These are phyloP conservation scores for Latrodectus elegans DNA, from an alignment of 2,888 invertebrate genomes.

Conservation along the genomic window DNA sequence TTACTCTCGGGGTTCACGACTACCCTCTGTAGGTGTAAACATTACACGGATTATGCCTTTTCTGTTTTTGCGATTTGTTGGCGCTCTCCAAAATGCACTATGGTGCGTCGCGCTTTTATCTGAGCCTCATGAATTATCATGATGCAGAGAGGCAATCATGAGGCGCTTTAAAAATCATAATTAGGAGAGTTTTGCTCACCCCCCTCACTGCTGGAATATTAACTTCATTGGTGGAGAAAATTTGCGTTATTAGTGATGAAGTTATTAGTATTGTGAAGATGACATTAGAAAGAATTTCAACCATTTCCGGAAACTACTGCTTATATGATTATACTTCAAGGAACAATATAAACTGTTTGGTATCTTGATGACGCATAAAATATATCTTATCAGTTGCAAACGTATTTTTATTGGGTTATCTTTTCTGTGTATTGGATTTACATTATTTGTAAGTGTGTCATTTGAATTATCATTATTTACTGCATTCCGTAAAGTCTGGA, in stretches of 20 bases:
- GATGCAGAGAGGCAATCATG: slow-evolving; percentile 33
- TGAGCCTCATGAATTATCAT: slow-evolving; percentile 29
- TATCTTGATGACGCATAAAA: not conserved
- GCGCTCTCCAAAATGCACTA: not conserved
- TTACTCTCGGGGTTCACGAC: slow-evolving; percentile 21
- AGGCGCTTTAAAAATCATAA: slow-evolving; percentile 47
- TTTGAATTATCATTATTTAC: too few relatives aligned
- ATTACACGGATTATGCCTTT: slow-evolving; percentile 16
- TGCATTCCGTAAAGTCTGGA: too few relatives aligned
- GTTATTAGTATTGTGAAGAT: slow-evolving; percentile 17
- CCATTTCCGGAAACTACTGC: not conserved
- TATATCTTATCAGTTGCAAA: too few relatives aligned
- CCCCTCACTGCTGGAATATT: not conserved
- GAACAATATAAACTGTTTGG: not conserved
- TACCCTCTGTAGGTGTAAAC: slow-evolving; percentile 22
- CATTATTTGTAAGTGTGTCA: too few relatives aligned
- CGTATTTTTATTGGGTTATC: too few relatives aligned
- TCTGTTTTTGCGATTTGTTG: not conserved
- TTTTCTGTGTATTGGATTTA: too few relatives aligned
- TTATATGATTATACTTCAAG: not conserved
- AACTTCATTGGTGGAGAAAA: slow-evolving; percentile 17
- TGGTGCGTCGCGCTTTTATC: slow-evolving; percentile 11
- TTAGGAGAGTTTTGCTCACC: slow-evolving; percentile 1
- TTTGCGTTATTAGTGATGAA: slow-evolving; percentile 34
- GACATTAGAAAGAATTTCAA: slow-evolving; percentile 36